Evolutionary conservation across 2,113 vertebrate genomes (phyloP).

Genomic region (Leptocoma aspasia): DNA sequence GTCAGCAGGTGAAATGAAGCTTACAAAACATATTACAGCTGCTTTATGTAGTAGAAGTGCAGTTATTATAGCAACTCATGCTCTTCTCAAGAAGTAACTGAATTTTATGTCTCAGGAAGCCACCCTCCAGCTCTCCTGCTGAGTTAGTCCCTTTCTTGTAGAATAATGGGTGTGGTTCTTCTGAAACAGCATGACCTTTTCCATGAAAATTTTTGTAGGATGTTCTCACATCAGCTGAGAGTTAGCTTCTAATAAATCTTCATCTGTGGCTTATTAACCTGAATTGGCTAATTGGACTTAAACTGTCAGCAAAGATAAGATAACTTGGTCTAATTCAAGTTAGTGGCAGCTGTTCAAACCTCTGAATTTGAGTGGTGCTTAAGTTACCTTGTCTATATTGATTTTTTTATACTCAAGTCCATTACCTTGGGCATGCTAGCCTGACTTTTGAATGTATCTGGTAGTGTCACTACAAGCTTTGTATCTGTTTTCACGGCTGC

Average conservation of each 20-base stretch:
- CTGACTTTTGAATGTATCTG: background rate
- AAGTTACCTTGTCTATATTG: background rate
- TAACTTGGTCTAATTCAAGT: background rate
- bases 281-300: constrained; percentile 17
- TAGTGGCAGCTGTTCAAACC: background rate
- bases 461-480: background rate
- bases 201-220: background rate
- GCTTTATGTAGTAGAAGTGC: background rate
- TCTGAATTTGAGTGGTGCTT: background rate
- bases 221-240: background rate
- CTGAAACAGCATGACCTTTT: background rate
- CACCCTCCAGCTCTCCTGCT: background rate
- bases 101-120: background rate
- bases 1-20: background rate
- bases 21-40: background rate
- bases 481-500: background rate
- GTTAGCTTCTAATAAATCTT: background rate
- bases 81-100: background rate
- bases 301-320: background rate
- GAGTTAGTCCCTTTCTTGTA: background rate
- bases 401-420: background rate
- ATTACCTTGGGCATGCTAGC: background rate
- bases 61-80: background rate
- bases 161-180: background rate
- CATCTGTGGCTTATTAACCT: background rate